Evolutionary conservation across 2,113 vertebrate genomes (phyloP), one percentile per base, ranked within the genome.

Genomic region (Indri indri): DNA sequence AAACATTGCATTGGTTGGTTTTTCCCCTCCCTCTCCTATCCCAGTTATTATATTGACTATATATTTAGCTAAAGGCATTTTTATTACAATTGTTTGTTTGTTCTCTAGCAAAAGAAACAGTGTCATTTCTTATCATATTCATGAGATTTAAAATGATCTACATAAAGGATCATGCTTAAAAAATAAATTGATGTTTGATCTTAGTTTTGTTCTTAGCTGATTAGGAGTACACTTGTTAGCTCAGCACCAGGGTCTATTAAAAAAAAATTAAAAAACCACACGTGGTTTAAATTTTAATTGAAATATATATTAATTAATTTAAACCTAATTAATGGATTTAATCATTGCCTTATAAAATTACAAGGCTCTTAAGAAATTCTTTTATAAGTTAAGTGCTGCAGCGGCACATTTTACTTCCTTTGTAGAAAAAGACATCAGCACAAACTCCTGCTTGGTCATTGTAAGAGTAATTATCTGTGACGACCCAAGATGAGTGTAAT

Each of bases 271-370:
- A 98, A 98, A 93, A 98, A 98, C 89, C 0, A 6, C 90, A 97
- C 94, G 96, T 68, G 86, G 94, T 95, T 98, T 98, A 96, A 98
- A 97, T 97, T 98, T 98, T 98, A 98, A 98, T 98, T 98, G 98
- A 98, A 98, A 98, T 97, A 97, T 97, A 97, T 97, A 98, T 98
- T 98, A 98, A 98, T 98, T 98, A 98, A 99, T 93, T 98, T 98
- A 96, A 98, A 96, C 91, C 97, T 98, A 98, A 98, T 98, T 98
- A 98, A 98, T 97, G 89, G 95, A 96, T 98, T 98, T 98, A 82
- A 98, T 98, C 98, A 98, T 98, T 98, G 95, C 98, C 97, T 98
- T 98, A 96, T 98, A 98, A 90, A 98, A 98, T 98, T 97, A 90
- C 85, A 98, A 97, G 40, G 96, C 92, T 98, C 96, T 97, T 83